phyloP scores from a whole-genome alignment of 2,888 invertebrate species.

The Hedya salicella region DNA sequence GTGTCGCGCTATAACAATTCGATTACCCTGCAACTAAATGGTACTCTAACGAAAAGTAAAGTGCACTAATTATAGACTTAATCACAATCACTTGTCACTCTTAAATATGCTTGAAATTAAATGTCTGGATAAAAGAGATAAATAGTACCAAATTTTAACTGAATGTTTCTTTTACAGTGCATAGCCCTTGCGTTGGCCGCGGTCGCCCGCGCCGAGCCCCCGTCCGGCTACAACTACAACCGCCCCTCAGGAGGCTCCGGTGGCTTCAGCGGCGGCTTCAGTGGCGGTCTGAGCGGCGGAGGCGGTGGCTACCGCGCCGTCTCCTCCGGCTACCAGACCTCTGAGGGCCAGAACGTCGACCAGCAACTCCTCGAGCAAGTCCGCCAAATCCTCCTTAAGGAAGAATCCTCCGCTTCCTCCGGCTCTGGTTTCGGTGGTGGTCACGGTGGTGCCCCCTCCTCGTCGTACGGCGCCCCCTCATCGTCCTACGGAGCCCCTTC shows the following conservation, averaged over 20 bases:
- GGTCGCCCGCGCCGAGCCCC: slow-evolving; percentile 90
- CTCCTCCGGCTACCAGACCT: slow-evolving; percentile 91
- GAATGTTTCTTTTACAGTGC: slow-evolving; percentile 86
- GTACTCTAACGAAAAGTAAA: too few relatives aligned
- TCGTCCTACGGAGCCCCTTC: slow-evolving; percentile 87
- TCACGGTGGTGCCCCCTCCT: slow-evolving; percentile 84
- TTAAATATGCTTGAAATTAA: neutral
- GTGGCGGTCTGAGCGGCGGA: slow-evolving; percentile 75
- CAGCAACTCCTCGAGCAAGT: slow-evolving; percentile 92
- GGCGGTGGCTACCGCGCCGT: slow-evolving; percentile 91
- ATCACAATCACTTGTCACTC: slow-evolving; percentile 31
- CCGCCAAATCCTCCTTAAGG: slow-evolving; percentile 92
- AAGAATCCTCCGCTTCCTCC: slow-evolving; percentile 87
- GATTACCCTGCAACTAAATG: too few relatives aligned
- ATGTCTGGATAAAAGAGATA: neutral
- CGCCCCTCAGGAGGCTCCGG: slow-evolving; percentile 85
- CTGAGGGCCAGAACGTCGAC: slow-evolving; percentile 93
- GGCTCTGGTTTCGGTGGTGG: slow-evolving; percentile 74
- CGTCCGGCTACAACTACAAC: slow-evolving; percentile 90
- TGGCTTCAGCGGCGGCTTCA: slow-evolving; percentile 69
- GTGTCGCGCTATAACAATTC: neutral
- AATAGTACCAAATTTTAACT: slow-evolving; percentile 2
- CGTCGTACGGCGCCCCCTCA: slow-evolving; percentile 88
- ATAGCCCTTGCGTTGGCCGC: slow-evolving; percentile 92
- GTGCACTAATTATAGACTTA: neutral